Percentiles rank a stretch among this genome's conserved stretches.
These are phyloP conservation scores for Meganola albula DNA, from an alignment of 2,888 invertebrate genomes.

Conservation along the genomic window DNA sequence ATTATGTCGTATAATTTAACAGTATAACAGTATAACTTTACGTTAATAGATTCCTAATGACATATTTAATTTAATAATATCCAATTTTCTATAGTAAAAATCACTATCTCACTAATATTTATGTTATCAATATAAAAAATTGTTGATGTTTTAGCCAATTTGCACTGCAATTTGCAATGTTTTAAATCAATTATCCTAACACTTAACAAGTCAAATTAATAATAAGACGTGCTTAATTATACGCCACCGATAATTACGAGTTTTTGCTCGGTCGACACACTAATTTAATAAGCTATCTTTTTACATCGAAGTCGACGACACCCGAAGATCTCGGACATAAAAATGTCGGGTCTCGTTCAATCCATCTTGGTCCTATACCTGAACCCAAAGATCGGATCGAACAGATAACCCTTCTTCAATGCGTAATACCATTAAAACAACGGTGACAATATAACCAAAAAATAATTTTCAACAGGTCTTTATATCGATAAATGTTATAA, in stretches of 20 bases:
- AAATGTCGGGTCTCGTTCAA: conserved; percentile 68
- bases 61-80: too few relatives aligned
- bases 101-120: too few relatives aligned
- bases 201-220: conserved; percentile 38
- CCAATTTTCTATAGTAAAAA: too few relatives aligned
- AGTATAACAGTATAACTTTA: too few relatives aligned
- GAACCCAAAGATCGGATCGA: conserved; percentile 62
- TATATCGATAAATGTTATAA: conserved; percentile 39
- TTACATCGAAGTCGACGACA: conserved; percentile 64
- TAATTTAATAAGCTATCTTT: conserved; percentile 71
- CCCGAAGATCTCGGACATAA: conserved; percentile 63
- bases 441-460: conserved; percentile 76
- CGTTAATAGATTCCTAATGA: too few relatives aligned
- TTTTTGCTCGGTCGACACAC: conserved; percentile 54
- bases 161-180: conserved; percentile 16
- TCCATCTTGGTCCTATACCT: conserved; percentile 72
- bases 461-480: conserved; percentile 72
- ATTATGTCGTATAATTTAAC: too few relatives aligned
- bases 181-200: conserved; percentile 29
- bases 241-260: conserved; percentile 46
- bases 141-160: too few relatives aligned
- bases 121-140: too few relatives aligned
- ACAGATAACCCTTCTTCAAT: conserved; percentile 74
- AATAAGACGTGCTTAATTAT: conserved; percentile 35
- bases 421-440: conserved; percentile 78